Percentiles rank a stretch among this genome's conserved stretches.
These are phyloP conservation scores for Chymomyza procnemis DNA, from an alignment of 2,888 invertebrate species.

Conservation along the genomic window DNA sequence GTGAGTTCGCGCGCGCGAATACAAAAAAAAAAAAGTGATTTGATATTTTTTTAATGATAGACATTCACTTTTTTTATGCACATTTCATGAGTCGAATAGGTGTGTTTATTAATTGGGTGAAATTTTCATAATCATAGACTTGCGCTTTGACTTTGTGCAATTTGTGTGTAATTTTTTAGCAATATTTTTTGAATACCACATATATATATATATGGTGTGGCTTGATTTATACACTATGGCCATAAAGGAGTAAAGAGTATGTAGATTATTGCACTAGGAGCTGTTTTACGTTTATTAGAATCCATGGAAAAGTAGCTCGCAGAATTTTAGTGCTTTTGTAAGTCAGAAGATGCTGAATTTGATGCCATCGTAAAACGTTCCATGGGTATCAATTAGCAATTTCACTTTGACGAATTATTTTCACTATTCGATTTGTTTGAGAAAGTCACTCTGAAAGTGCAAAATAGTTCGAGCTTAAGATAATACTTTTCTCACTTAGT, in stretches of 20 bases:
- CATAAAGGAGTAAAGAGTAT: constrained; percentile 14
- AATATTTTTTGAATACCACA: constrained; percentile 60
- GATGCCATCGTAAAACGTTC: too few species aligned
- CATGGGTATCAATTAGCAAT: too few species aligned
- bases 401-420: too few species aligned
- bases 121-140: constrained; percentile 66
- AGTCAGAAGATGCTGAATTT: too few species aligned
- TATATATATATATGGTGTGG: constrained; percentile 36
- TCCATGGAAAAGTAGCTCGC: too few species aligned
- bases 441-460: too few species aligned
- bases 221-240: constrained; percentile 16
- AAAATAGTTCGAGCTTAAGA: too few species aligned
- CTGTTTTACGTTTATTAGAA: constrained; percentile 9
- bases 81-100: constrained; percentile 49
- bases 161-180: constrained; percentile 45
- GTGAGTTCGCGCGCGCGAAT: constrained; percentile 30
- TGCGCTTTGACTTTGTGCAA: constrained; percentile 54
- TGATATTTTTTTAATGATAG: constrained; percentile 66
- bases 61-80: constrained; percentile 51
- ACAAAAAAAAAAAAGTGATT: constrained; percentile 16
- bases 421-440: too few species aligned
- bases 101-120: constrained; percentile 69
- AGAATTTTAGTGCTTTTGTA: too few species aligned
- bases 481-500: too few species aligned
- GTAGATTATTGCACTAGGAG: background rate